Base-by-base conservation (phyloP, 92 coral and sea anemone genomes). In the Porites evermanni region DNA sequence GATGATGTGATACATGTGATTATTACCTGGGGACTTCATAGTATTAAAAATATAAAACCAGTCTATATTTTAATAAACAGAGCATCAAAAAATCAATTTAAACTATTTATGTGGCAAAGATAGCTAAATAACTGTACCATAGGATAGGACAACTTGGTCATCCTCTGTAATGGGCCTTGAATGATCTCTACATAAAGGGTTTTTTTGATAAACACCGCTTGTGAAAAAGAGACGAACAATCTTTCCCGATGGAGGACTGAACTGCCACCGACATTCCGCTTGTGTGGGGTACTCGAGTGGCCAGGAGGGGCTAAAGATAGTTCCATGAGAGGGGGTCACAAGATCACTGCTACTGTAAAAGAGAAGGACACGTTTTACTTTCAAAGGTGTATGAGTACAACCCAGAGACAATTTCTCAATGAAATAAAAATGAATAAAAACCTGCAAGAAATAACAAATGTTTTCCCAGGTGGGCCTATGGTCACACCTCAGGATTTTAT, bases 301-400 rank as follows among this genome's bases (percentile, higher is more conserved):
- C 86, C 86, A 81, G 21, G 38, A 70, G 23, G 86, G 86, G 38
- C 70, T 81, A 12, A 58, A 71, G 16, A 81, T 17, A 6, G 78
- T 81, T 59, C 86, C 86, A 6, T 13, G 19, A 6, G 70, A 70
- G 10, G 54, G 8, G 9, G 8, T 3, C 12, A 8, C n/a, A 9
- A 70, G 18, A 1, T 54, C 60, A 47, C 11, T 18, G 24, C 13
- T 38, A 19, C 78, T 81, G 24, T 54, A 81, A 16, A 69, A 8
- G 12, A 56, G 19, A 58, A 53, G 29, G 20, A 23, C 12, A 21
- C 51, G 10, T 51, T 7, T 47, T 51, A 47, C 7, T 38, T 38
- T 38, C 6, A 38, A 38, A 38, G 47, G 47, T 38, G 47, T 38
- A 38, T 38, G 6, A 38, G 47, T 38, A 4, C 47, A 38, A 6